phyloP scores from a whole-genome alignment of 2,888 invertebrate genomes.

The Reticulitermes lucifugus region DNA sequence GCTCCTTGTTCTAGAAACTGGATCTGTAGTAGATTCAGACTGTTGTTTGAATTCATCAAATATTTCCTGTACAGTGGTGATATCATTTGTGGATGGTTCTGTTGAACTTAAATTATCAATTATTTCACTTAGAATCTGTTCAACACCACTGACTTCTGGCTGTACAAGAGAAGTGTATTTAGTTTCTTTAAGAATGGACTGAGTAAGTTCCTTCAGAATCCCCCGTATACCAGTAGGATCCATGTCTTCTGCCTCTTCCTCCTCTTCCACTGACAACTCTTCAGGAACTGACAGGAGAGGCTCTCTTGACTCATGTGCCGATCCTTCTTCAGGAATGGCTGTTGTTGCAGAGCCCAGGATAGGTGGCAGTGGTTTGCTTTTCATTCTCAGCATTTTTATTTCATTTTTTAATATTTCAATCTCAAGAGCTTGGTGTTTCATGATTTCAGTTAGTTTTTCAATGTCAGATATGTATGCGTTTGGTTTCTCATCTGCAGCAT shows the following conservation, averaged over 20 bases:
- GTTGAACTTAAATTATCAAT: background rate
- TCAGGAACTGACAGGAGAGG: too few relatives aligned
- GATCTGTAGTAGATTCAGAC: background rate
- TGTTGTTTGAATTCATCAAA: background rate
- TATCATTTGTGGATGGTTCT: background rate
- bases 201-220: background rate
- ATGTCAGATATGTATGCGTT: background rate
- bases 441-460: slow-evolving; percentile 2
- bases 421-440: background rate
- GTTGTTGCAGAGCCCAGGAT: background rate
- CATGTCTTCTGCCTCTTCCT: background rate
- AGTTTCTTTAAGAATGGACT: background rate
- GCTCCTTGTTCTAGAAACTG: too few relatives aligned
- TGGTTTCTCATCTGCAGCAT: background rate
- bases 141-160: background rate
- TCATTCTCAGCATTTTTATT: slow-evolving; percentile 22
- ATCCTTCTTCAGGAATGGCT: background rate
- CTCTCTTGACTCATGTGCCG: too few relatives aligned
- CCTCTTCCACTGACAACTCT: background rate
- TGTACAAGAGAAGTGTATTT: background rate
- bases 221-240: slow-evolving; percentile 10
- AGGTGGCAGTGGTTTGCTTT: slow-evolving; percentile 24
- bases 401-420: slow-evolving; percentile 3
- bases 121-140: background rate
- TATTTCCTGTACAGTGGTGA: background rate